Evolutionary conservation across 2,888 invertebrate genomes (phyloP), one percentile per base, ranked within the genome.

Genomic region (Dromius quadrimaculatus): DNA sequence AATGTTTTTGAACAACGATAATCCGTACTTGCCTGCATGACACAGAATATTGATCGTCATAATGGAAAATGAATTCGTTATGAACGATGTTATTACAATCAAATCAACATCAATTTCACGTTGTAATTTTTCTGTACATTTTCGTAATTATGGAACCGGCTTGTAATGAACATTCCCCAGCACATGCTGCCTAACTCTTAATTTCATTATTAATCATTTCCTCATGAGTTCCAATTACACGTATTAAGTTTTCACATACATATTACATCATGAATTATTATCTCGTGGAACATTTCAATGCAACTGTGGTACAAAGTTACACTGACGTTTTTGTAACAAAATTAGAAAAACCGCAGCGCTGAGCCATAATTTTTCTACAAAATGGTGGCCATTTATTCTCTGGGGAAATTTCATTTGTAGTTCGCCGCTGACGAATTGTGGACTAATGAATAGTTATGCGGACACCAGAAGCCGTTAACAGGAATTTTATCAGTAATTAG

Each of bases 401-500:
- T 5, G 9, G 50, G 50, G 50, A 54, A 54, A 54, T 54, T 23
- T 54, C 50, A 41, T 41, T 41, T 41, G 41, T 41, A 41, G 41
- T 41, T 41, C 36, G 13, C 63, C 41, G 41, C 41, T 64, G 64
- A 47, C 50, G 64, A 41, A 64, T 64, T 5, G 41, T 41, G 28
- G 23, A 2, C 32, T 64, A 64, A 64, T 64, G 47, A 64, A 64
- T 50, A 50, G 64, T 34, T 50, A 47, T 28, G 11, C 50, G 50
- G 54, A 23, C 54, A 28, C 54, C 28, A 15, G 38, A n/a, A 41
- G 62, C 41, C 13, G 62, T 41, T 62, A 68, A 68, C 59, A 68
- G 15, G 59, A 59, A 45, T 68, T 68, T 68, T 59, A 59, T 57
- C 23, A 68, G 28, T 68, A 68, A 68, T 68, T 57, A 43, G 38